Conservation (phyloP, 2,113 vertebrate genomes). For the Ovis aries region ARS-UI_Ramb_v3.0 NC_056054.1:22088501-22089000, state of each 20-base stretch:
- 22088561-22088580: background rate
- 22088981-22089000: background rate
- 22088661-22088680: background rate
- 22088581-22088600: background rate
- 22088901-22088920: background rate
- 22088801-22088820: background rate
- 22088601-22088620: background rate
- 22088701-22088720: background rate
- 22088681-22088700: background rate
- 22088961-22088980: background rate
- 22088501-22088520: background rate
- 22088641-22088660: background rate
- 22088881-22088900: background rate
- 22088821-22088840: background rate
- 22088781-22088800: background rate
- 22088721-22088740: background rate
- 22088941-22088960: background rate
- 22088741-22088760: background rate
- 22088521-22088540: background rate
- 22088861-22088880: background rate
- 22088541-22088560: background rate
- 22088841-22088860: background rate
- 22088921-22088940: background rate
- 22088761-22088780: background rate
- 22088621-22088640: background rate